phyloP scores from a whole-genome alignment of 2,888 invertebrate species.

The Formica aserva region DNA sequence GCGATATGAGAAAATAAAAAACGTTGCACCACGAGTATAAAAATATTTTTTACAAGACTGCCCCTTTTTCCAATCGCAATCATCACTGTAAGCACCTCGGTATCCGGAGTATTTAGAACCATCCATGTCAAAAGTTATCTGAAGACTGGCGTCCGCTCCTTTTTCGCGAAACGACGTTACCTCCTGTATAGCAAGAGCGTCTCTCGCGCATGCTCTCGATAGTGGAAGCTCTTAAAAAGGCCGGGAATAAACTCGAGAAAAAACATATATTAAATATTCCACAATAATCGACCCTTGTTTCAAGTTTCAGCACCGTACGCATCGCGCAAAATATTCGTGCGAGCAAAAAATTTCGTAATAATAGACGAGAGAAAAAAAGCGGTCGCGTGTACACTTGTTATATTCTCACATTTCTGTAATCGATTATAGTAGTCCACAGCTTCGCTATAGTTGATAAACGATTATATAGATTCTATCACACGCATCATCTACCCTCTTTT shows the following conservation, averaged over 20 bases:
- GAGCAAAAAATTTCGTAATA: background rate
- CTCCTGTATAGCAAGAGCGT: background rate
- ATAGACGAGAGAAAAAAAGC: background rate
- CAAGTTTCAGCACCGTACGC: background rate
- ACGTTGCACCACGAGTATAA: background rate
- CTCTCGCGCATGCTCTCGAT: background rate
- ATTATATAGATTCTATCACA: background rate
- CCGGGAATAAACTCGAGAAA: background rate
- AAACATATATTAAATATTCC: background rate
- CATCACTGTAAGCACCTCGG: background rate
- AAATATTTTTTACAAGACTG: background rate
- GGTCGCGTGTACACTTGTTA: background rate
- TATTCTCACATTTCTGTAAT: background rate
- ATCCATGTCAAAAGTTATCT: slow-evolving; percentile 14
- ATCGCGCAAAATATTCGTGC: background rate
- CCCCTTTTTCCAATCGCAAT: background rate
- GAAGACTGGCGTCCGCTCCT: background rate
- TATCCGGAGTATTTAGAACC: background rate
- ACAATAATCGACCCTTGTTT: background rate
- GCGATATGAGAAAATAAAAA: background rate
- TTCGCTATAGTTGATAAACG: background rate
- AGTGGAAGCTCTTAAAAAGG: background rate
- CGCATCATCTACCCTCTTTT: background rate
- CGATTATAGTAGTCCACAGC: background rate
- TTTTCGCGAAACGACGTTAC: background rate